Evolutionary conservation across 2,113 vertebrate genomes (phyloP).

Genomic region (Ochotona princeps): DNA sequence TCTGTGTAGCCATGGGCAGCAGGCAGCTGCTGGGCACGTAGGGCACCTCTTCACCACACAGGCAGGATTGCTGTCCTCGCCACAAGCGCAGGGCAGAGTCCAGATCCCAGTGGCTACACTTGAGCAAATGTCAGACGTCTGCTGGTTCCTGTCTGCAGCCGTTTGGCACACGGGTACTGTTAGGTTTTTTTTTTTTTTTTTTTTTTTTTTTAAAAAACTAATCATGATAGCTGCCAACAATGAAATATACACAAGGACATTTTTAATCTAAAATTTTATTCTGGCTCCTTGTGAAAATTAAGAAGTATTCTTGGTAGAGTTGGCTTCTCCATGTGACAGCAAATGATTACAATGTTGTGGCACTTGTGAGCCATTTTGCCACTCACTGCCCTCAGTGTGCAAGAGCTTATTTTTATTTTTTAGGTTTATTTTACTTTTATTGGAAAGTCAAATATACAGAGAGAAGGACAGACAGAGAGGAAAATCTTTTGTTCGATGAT

Average conservation of each 20-base stretch:
- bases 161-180: not conserved
- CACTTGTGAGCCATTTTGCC: not conserved
- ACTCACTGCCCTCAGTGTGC: too few relatives aligned
- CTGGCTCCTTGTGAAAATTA: not conserved
- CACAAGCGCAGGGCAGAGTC: not conserved
- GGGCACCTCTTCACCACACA: rapidly evolving
- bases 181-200: too few relatives aligned
- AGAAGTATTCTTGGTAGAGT: not conserved
- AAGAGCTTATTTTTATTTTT: too few relatives aligned
- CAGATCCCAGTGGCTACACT: not conserved
- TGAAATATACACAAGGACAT: not conserved
- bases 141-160: not conserved
- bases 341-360: not conserved
- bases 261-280: not conserved
- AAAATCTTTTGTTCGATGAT: too few relatives aligned
- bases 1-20: not conserved
- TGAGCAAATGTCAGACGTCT: not conserved
- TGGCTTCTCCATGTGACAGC: not conserved
- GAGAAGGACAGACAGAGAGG: too few relatives aligned
- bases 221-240: not conserved
- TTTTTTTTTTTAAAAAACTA: not conserved
- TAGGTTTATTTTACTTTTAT: too few relatives aligned
- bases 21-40: not conserved
- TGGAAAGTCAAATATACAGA: too few relatives aligned
- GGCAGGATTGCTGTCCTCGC: not conserved